Evolutionary conservation across 2,888 invertebrate species (phyloP), one percentile per base, ranked within the genome.

Genomic region (Phengaris alcon): DNA sequence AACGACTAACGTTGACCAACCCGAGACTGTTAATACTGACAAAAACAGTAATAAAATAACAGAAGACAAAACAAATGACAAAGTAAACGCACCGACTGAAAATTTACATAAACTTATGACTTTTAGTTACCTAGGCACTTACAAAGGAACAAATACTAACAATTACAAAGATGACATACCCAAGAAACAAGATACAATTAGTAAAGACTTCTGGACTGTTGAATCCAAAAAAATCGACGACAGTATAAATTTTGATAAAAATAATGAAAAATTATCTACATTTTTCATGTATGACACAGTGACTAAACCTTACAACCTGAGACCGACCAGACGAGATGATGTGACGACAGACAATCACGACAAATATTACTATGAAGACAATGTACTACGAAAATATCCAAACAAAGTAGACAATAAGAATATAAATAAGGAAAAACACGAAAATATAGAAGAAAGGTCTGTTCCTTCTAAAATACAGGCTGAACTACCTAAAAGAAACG

Each of bases 61-160:
- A 75, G 76, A 80, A 51, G 78, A 78, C 74, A 77, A 35, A 3
- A 54, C 9, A 8, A 54, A 70, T 64, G 82, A 84, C 76, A 82
- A 80, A 74, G 76, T 80, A 55, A 81, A 82, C 74, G 77, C 83
- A 7, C 89, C 92, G 6, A 93, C 92, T 77, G 89, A 90, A 79
- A 90, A 90, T 79, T 81, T 88, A 69, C 90, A 91, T 79, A 93
- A 91, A 86, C 84, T 94, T 75, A 87, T 93, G 75, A 94, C 94
- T 78, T 94, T 94, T 79, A 90, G 93, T 46, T 93, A 94, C 77
- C 89, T 94, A 79, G 93, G 94, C 9, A 93, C 88, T 76, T 93
- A 93, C 79, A 92, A 84, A 86, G 90, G 90, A 52, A 82, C 82
- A 78, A 78, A 80, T 73, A 79, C 77, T 73, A 69, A 68, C 35